phyloP scores from a whole-genome alignment of 1,140 invertebrate species.

The Drosophila sp. region DNA sequence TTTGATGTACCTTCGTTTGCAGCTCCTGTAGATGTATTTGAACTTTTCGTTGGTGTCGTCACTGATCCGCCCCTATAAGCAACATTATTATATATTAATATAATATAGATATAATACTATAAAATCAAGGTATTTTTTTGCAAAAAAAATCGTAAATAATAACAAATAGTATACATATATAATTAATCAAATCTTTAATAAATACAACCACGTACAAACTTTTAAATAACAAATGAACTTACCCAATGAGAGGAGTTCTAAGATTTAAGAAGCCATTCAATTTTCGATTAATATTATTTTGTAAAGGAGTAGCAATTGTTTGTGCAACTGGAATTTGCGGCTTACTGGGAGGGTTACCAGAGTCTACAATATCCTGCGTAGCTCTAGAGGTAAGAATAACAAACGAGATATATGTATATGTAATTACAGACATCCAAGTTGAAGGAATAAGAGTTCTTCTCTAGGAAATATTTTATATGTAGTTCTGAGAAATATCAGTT shows the following conservation, averaged over 20 bases:
- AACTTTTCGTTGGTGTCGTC: slow-evolving; percentile 89
- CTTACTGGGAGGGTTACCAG: slow-evolving; percentile 65
- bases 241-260: slow-evolving; percentile 92
- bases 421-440: neutral
- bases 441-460: no score
- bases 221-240: slow-evolving; percentile 47
- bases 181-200: no score
- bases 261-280: slow-evolving; percentile 91
- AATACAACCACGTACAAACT: no score
- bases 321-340: slow-evolving; percentile 61
- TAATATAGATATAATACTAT: neutral
- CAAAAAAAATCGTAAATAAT: no score
- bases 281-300: slow-evolving; percentile 84
- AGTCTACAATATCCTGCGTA: slow-evolving; percentile 68
- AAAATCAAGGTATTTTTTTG: no score
- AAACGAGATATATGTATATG: neutral
- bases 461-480: no score
- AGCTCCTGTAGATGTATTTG: slow-evolving; percentile 80
- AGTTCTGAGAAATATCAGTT: neutral
- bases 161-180: no score
- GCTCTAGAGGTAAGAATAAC: slow-evolving; percentile 41
- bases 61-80: slow-evolving; percentile 42
- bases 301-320: slow-evolving; percentile 63
- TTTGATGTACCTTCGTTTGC: slow-evolving; percentile 60
- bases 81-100: neutral